Conservation (phyloP, 2,888 invertebrate species). For the Penaeus monodon region DNA sequence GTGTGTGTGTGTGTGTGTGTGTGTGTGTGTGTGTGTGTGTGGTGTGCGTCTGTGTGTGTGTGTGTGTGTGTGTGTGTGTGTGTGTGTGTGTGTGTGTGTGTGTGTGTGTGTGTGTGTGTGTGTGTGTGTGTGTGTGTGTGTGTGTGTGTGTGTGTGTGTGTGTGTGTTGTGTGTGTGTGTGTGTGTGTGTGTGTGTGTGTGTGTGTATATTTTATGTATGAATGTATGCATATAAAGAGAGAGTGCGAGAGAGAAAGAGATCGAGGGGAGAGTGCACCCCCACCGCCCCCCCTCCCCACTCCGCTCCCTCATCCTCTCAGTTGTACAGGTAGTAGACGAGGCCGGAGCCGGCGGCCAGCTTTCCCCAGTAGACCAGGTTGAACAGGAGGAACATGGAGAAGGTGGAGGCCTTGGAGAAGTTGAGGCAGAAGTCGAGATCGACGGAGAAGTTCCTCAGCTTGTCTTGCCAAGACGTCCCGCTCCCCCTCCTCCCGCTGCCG, state of each 20-base stretch:
- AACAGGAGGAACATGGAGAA: slow-evolving; percentile 3
- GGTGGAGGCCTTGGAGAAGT: background rate
- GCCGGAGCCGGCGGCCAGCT: background rate
- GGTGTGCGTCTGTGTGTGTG: background rate
- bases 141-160: slow-evolving; percentile 5
- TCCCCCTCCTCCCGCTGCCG: background rate
- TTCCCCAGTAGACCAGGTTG: slow-evolving; percentile 35
- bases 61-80: background rate
- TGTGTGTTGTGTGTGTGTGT: slow-evolving; percentile 7
- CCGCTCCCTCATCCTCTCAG: background rate
- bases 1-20: no score
- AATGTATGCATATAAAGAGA: no score
- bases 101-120: background rate
- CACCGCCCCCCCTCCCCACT: background rate
- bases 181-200: slow-evolving; percentile 1
- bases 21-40: background rate
- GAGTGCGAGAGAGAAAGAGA: background rate
- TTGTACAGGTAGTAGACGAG: slow-evolving; percentile 14
- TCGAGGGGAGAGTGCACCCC: background rate
- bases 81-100: background rate
- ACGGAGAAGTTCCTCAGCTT: no score
- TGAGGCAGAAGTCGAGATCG: background rate
- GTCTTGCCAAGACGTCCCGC: background rate
- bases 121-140: slow-evolving; percentile 1
- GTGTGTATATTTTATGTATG: background rate